Base-by-base conservation (phyloP, 1,140 invertebrate genomes). In the Aphaenogaster ashmeadi region DNA sequence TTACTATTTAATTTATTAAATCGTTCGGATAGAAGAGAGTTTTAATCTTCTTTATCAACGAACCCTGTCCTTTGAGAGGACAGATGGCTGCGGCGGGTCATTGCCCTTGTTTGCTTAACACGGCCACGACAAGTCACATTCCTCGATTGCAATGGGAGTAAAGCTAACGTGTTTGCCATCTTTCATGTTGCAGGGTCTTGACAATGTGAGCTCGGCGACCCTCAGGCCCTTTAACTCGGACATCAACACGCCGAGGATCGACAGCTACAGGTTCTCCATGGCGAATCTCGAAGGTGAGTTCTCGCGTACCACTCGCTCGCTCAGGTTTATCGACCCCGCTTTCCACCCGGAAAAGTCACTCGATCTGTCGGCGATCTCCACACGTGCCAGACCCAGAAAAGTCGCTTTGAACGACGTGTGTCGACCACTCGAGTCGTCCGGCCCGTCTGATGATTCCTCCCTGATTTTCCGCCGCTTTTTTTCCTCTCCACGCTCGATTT, bases 211-310 rank as follows among this genome's bases (percentile, higher is more conserved):
- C 91, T 96, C 96, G n/a, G 95, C 95, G 47, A 95, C 95, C 81
- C 94, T 96, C 87, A 95, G 96, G 91, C 96, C 96, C 56, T 95
- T 96, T 90, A 96, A 96, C 90, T 96, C 96, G 58, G 96, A 97
- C 89, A 96, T 97, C 89, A 96, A 96, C 85, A 96, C 96, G 54
- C 97, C 97, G 33, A 96, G 97, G 87, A 98, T 98, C 91, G 98
- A 98, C 94, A 97, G 97, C 66, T 98, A 98, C 95, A 96, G 98
- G 90, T 98, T 99, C 94, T 98, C 98, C 41, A 98, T 98, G 98
- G 98, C 98, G 3, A 99, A 98, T 95, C 96, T 99, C 18, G 98
- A 99, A 96, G 97, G 97, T 97, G 94, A 95, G 93, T 86, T 64
- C 69, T 54, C 15, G 3, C 15, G 3, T 47, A 38, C 7, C 36